A percentile compares a stretch with the other conserved stretches of the same genome.
Evolutionary conservation across 1,140 invertebrate genomes (phyloP).

Genomic region (Pinna nobilis): DNA sequence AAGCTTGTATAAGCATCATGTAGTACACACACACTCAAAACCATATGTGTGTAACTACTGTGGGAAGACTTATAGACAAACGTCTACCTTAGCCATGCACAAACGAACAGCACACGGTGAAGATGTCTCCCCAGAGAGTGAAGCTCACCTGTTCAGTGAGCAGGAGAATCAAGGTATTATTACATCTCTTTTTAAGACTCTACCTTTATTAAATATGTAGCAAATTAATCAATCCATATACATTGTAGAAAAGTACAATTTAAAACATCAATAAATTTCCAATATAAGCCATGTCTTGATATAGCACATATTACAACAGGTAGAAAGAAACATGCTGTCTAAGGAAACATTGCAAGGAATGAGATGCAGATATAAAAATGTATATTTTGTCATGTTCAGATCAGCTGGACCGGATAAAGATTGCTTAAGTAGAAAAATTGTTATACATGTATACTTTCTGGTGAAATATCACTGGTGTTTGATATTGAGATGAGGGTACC

Average conservation of each 20-base stretch:
- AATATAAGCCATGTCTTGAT: neutral
- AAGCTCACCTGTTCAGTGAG: slow-evolving; percentile 47
- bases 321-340: no score
- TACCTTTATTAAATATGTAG: neutral
- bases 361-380: no score
- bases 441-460: no score
- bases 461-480: no score
- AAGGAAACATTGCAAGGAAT: no score
- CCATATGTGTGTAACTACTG: slow-evolving; percentile 80
- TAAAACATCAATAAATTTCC: neutral
- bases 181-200: neutral
- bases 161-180: slow-evolving; percentile 5
- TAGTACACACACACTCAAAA: slow-evolving; percentile 81
- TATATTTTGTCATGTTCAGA: no score
- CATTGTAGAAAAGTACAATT: neutral
- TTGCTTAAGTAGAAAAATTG: no score
- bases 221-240: neutral
- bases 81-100: slow-evolving; percentile 80
- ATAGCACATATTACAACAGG: neutral
- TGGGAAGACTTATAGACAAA: slow-evolving; percentile 79
- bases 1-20: slow-evolving; percentile 84
- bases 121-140: slow-evolving; percentile 54
- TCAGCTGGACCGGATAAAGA: no score
- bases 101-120: slow-evolving; percentile 76
- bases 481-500: no score